Evolutionary conservation across 2,888 invertebrate species (phyloP).

Genomic region (Piscicola geometra): DNA sequence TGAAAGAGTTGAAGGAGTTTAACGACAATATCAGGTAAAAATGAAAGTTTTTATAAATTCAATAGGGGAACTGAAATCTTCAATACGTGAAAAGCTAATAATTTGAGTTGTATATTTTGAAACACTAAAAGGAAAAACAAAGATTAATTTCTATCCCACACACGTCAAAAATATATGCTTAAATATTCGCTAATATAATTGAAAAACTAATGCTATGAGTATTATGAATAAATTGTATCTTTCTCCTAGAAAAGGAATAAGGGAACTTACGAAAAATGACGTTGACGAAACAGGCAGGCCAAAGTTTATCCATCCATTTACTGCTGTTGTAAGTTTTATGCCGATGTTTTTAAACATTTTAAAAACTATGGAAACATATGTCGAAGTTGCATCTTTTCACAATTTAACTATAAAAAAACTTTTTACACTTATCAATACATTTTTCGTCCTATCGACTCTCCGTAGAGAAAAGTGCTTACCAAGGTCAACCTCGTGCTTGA

Average conservation of each 20-base stretch:
- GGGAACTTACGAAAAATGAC: slow-evolving; percentile 13
- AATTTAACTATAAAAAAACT: too few relatives aligned
- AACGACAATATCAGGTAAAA: slow-evolving; percentile 26
- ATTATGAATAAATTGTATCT: neutral
- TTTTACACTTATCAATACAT: too few relatives aligned
- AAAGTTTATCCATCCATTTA: neutral
- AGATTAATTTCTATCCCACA: neutral
- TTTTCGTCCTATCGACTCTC: too few relatives aligned
- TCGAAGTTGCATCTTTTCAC: too few relatives aligned
- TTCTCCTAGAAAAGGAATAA: neutral
- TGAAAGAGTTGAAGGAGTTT: slow-evolving; percentile 9
- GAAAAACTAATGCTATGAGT: too few relatives aligned
- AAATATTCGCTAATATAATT: neutral
- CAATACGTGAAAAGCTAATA: too few relatives aligned
- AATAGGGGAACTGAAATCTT: too few relatives aligned
- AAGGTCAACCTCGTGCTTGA: slow-evolving; percentile 23
- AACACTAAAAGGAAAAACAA: neutral
- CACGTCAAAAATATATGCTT: neutral
- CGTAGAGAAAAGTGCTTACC: slow-evolving; percentile 13
- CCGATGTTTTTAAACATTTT: too few relatives aligned
- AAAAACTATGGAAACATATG: too few relatives aligned
- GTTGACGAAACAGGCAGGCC: slow-evolving; percentile 25
- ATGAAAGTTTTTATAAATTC: too few relatives aligned
- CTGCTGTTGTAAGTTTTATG: slow-evolving; percentile 18
- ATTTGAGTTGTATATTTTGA: neutral